Evolutionary conservation across 2,113 vertebrate genomes (phyloP), one percentile per base, ranked within the genome.

Genomic region (Oryzias curvinotus): DNA sequence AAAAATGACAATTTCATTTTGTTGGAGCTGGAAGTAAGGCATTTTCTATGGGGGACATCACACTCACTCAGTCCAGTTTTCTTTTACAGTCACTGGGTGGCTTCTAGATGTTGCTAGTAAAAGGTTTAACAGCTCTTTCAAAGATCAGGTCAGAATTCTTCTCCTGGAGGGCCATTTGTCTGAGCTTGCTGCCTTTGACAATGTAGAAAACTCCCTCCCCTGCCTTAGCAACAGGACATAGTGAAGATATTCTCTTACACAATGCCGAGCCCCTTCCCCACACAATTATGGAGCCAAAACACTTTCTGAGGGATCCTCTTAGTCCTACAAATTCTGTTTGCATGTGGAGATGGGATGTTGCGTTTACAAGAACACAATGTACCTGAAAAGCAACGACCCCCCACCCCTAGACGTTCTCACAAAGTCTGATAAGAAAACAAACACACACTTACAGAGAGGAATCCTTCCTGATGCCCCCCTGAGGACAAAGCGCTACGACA

Each of bases 191-290:
- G 86, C 57, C 79, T 88, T 84, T 88, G 80, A 78, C 5, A 21
- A 81, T 30, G 57, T 57, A 69, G 55, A 77, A 71, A 85, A 85
- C 75, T 85, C 76, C 57, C 73, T 67, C 71, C 81, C 10, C 10
- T 12, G 83, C 65, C 83, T 79, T 85, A 86, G 86, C 77, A 88
- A 85, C 77, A 28, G 77, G 75, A 84, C 70, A 62, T 78, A 64
- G 71, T 65, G 57, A 84, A 85, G 86, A 83, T 75, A 78, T 83
- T 75, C 71, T 80, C 81, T 88, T 88, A 87, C 72, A 84, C 88
- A 89, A 90, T 52, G 18, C 14, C n/a, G 43, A 52, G 75, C 75
- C 69, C 68, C 76, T 75, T 65, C 68, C 21, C 49, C 26, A 47
- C 75, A 54, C 62, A 78, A 73, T 53, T 0, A 43, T 49, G 58